A percentile compares a stretch with the other conserved stretches of the same genome.
phyloP scores from a whole-genome alignment of 2,888 invertebrate species.

The Noctua janthina region DNA sequence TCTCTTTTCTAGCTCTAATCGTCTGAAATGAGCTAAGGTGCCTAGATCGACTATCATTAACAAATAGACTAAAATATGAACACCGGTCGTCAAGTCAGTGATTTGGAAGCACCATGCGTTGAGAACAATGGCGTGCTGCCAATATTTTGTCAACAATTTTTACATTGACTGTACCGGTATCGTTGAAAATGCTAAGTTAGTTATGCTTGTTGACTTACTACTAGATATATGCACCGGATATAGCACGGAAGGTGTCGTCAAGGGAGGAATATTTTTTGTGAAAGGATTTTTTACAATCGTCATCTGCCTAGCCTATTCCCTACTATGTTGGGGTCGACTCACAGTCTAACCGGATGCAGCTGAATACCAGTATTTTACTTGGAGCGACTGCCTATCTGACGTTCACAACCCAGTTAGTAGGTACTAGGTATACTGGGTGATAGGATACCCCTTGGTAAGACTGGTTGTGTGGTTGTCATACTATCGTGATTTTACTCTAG shows the following conservation, averaged over 20 bases:
- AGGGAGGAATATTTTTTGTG: not conserved
- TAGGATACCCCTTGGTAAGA: not conserved
- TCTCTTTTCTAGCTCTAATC: no score
- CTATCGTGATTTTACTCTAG: not conserved
- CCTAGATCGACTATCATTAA: conserved; percentile 15
- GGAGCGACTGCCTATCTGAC: not conserved
- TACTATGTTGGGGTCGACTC: no score
- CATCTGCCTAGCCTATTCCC: not conserved
- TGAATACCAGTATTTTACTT: not conserved
- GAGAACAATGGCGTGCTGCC: conserved; percentile 72
- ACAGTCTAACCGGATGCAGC: no score
- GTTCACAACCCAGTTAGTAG: not conserved
- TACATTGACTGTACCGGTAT: conserved; percentile 54
- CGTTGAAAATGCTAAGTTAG: conserved; percentile 52
- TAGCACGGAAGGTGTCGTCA: not conserved
- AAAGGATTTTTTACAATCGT: not conserved
- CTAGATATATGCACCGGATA: conserved; percentile 44
- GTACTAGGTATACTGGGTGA: not conserved
- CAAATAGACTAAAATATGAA: conserved; percentile 31
- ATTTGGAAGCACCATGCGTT: conserved; percentile 26
- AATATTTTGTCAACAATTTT: conserved; percentile 78
- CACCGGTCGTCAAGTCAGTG: not conserved
- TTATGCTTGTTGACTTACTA: conserved; percentile 16
- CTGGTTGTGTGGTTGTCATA: not conserved
- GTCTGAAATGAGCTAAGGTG: not conserved